phyloP scores from a whole-genome alignment of 2,113 vertebrate genomes.

The Rhinolophus ferrumequinum region DNA sequence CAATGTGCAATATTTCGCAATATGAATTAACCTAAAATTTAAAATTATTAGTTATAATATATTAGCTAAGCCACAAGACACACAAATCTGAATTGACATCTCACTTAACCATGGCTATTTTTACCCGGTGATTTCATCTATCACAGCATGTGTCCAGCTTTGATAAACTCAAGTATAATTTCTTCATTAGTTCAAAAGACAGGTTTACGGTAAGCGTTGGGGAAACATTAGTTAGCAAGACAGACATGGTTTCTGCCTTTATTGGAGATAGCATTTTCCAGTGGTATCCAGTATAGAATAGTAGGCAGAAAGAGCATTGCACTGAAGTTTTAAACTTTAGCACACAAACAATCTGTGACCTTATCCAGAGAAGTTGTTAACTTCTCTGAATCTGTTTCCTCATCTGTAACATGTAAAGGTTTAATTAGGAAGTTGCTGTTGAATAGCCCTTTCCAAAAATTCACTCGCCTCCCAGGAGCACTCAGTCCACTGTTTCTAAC shows the following conservation, averaged over 20 bases:
- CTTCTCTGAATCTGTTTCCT: background rate
- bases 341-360: background rate
- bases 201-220: background rate
- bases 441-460: background rate
- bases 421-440: background rate
- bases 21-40: background rate
- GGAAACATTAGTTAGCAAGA: background rate
- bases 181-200: background rate
- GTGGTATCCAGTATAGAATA: background rate
- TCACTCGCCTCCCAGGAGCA: background rate
- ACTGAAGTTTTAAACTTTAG: background rate
- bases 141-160: too few relatives aligned
- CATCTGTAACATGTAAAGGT: background rate
- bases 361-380: background rate
- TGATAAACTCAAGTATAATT: background rate
- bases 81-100: background rate
- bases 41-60: background rate
- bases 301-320: background rate
- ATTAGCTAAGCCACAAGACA: background rate
- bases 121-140: background rate
- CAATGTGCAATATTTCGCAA: background rate
- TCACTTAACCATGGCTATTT: background rate
- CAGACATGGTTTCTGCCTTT: background rate
- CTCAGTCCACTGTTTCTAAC: background rate
- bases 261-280: background rate